These are phyloP conservation scores for Dicrostonyx torquatus DNA, from an alignment of 2,797 vertebrate genomes.

Conservation along the genomic window DNA sequence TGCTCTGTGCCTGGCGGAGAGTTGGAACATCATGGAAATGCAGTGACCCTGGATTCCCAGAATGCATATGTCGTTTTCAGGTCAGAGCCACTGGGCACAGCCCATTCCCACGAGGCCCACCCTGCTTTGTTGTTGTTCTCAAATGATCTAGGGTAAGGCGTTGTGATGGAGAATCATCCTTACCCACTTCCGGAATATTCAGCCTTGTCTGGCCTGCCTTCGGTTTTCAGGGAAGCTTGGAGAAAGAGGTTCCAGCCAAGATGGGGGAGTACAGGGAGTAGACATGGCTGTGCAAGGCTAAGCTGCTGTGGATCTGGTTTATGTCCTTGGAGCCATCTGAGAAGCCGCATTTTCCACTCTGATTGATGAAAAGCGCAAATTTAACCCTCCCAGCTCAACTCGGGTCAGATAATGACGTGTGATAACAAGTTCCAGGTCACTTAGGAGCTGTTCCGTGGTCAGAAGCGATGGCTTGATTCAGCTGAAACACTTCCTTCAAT, in stretches of 20 bases:
- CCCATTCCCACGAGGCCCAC: background rate
- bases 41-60: background rate
- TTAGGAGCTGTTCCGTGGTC: background rate
- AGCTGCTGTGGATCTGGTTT: background rate
- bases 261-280: background rate
- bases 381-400: background rate
- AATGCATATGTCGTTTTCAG: background rate
- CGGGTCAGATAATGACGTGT: background rate
- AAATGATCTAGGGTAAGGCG: background rate
- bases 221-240: background rate
- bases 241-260: background rate
- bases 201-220: background rate
- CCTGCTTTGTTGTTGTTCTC: background rate
- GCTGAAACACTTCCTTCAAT: background rate
- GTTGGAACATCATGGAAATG: background rate
- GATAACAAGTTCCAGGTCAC: too few species aligned
- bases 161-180: too few species aligned
- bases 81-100: background rate
- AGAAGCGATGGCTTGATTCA: background rate
- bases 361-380: too few species aligned
- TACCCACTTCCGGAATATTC: background rate
- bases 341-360: background rate
- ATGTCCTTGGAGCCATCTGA: background rate
- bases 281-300: too few species aligned
- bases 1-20: background rate